Base-by-base conservation (phyloP, 2,797 vertebrate species). In the Aulostomus chinensis region DNA sequence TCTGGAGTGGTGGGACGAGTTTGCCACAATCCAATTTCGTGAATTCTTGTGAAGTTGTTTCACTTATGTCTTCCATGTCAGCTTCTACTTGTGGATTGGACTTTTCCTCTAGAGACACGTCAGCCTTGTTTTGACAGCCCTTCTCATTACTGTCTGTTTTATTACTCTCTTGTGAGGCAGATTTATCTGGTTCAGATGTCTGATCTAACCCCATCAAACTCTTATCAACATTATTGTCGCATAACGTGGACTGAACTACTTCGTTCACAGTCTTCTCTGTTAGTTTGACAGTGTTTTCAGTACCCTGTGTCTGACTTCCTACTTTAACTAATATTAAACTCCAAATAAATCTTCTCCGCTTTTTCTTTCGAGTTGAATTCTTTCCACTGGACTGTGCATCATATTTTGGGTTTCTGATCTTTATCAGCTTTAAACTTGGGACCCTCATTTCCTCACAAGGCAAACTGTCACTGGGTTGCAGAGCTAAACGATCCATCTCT, bases 291-390 rank as follows among this genome's bases (percentile, higher is more conserved):
- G 66, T 40, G 32, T 70, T 78, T 53, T 82, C 81, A 34, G 62
- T 36, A 8, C n/a, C 29, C 10, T 39, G 58, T 2, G 51, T 58
- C 37, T 33, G 84, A 68, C 62, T 70, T 70, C 45, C 78, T 43
- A 58, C 70, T 32, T 90, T 91, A 10, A 91, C 85, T n/a, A 92
- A 74, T 0, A 87, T 81, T 45, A 92, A 76, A 35, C 85, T 88
- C 91, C 92, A 93, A 15, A 93, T 68, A 76, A 86, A 90, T 78
- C 88, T 91, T 73, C 68, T 89, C 21, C 83, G 76, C 57, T 89
- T 93, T 76, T 90, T 92, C 84, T 90, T 90, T 25, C 82, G 74
- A 17, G 73, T 37, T 3, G 62, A 69, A 36, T 78, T 71, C 38
- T 85, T 88, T 21, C 62, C 62, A 52, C 50, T 68, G 10, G 56